Evolutionary conservation across 2,797 vertebrate genomes (phyloP).

Genomic region (Acanthiza pusilla): DNA sequence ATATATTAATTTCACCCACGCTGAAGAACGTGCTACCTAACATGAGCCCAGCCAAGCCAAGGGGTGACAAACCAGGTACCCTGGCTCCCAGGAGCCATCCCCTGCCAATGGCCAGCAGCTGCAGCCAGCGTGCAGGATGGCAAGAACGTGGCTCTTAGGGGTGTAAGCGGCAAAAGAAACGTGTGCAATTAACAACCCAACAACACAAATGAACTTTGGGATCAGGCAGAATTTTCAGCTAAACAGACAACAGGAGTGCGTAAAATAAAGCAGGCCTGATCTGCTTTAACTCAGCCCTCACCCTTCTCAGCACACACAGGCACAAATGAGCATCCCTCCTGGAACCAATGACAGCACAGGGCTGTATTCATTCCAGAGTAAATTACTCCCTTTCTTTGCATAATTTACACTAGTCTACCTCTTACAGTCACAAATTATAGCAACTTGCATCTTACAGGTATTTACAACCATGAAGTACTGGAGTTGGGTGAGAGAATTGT

Average conservation of each 20-base stretch:
- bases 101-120: accelerated
- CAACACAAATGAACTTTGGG: background rate
- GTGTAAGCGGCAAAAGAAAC: background rate
- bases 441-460: background rate
- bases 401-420: background rate
- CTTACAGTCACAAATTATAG: background rate
- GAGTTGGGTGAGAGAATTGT: background rate
- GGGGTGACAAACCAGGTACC: background rate
- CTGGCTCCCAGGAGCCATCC: background rate
- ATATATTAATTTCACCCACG: background rate
- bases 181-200: background rate
- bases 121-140: background rate
- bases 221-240: background rate
- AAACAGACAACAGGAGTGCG: background rate
- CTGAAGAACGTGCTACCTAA: background rate
- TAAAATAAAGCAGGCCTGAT: conserved; percentile 46
- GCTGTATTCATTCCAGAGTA: background rate
- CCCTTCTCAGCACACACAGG: background rate
- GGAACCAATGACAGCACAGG: background rate
- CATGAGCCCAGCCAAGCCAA: background rate
- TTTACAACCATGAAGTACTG: background rate
- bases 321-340: background rate
- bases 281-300: conserved; percentile 48
- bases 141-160: background rate
- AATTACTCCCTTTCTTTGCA: background rate